phyloP scores from a whole-genome alignment of 2,888 invertebrate species.

The Terebella lapidaria region DNA sequence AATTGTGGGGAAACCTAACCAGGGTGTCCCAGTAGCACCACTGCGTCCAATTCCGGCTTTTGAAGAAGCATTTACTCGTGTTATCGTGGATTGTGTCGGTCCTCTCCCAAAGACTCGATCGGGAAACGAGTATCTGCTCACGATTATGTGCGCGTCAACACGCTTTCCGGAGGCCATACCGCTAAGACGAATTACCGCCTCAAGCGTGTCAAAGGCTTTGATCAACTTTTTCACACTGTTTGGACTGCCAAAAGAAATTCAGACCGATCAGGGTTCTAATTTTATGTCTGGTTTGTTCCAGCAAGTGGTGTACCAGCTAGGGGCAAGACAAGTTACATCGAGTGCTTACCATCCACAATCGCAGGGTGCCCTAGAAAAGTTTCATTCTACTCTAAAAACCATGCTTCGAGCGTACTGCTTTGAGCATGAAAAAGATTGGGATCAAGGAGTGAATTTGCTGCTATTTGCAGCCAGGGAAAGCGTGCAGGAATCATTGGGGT shows the following conservation, averaged over 20 bases:
- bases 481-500: constrained; percentile 10
- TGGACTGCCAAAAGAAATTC: constrained; percentile 4
- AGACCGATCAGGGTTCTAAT: constrained; percentile 12
- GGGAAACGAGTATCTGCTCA: constrained; percentile 1
- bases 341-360: constrained; percentile 6
- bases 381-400: constrained; percentile 1
- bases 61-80: neutral
- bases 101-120: neutral
- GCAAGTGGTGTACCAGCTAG: constrained; percentile 5
- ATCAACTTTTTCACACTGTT: neutral
- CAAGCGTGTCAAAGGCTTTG: neutral
- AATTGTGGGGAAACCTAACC: neutral
- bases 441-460: neutral
- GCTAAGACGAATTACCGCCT: constrained; percentile 4
- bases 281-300: constrained; percentile 13
- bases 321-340: constrained; percentile 9
- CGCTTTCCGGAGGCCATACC: constrained; percentile 13
- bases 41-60: constrained; percentile 1
- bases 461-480: constrained; percentile 5
- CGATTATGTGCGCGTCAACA: constrained; percentile 6
- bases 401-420: neutral
- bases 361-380: neutral
- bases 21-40: neutral
- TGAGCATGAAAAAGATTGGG: constrained; percentile 5
- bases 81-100: constrained; percentile 6